These are phyloP conservation scores for Corythornis madagascariensis DNA, from an alignment of 2,113 vertebrate genomes.

Conservation along the genomic window DNA sequence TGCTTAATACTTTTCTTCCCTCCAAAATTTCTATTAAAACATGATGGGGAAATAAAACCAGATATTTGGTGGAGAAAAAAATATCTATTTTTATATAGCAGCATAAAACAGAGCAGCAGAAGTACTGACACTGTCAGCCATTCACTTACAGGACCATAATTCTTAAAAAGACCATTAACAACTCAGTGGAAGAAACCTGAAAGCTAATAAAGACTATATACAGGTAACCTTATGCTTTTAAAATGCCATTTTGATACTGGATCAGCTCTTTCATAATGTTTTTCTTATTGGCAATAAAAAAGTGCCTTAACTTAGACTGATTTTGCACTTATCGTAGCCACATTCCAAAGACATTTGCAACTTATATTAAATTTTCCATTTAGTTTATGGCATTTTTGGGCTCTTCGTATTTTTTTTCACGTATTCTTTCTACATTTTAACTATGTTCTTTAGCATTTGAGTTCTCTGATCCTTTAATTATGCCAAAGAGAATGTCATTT, in stretches of 20 bases:
- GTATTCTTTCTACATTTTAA: slow-evolving; percentile 54
- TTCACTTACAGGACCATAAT: slow-evolving; percentile 62
- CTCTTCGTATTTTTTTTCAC: slow-evolving; percentile 58
- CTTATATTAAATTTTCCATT: slow-evolving; percentile 57
- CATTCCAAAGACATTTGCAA: slow-evolving; percentile 66
- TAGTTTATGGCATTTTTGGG: slow-evolving; percentile 59
- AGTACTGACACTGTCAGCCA: slow-evolving; percentile 32
- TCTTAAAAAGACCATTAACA: slow-evolving; percentile 71
- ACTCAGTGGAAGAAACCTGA: slow-evolving; percentile 73
- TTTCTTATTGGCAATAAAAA: slow-evolving; percentile 68
- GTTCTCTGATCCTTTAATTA: slow-evolving; percentile 39
- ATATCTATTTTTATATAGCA: slow-evolving; percentile 35
- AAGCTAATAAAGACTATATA: slow-evolving; percentile 67
- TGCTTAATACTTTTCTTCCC: slow-evolving; percentile 31
- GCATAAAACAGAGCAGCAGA: slow-evolving; percentile 55
- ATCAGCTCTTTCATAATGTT: slow-evolving; percentile 68
- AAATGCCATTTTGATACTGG: slow-evolving; percentile 70
- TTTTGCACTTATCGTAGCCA: slow-evolving; percentile 63
- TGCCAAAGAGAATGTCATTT: slow-evolving; percentile 15
- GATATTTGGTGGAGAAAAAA: background rate
- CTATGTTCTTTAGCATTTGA: slow-evolving; percentile 30
- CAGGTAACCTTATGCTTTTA: slow-evolving; percentile 64
- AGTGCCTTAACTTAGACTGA: slow-evolving; percentile 28
- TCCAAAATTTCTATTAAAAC: slow-evolving; percentile 55
- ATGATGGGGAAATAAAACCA: slow-evolving; percentile 46